Conservation (phyloP, 1,140 invertebrate genomes). For the Panonychus citri region DNA sequence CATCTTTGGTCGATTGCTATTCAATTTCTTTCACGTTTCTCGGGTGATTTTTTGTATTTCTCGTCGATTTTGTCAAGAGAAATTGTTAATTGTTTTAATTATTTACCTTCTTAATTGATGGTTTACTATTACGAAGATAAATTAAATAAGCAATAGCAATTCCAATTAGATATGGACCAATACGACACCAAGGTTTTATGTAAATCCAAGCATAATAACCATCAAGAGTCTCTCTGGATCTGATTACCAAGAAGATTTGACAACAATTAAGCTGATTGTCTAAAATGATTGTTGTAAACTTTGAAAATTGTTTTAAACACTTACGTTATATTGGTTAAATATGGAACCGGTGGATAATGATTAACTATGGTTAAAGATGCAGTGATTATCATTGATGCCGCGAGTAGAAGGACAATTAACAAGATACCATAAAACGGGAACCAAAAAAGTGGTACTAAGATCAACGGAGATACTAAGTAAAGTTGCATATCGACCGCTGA, state of each 20-base stretch:
- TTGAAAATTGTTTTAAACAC: neutral
- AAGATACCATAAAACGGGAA: constrained; percentile 8
- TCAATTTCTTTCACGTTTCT: too few relatives aligned
- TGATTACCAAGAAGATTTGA: constrained; percentile 3
- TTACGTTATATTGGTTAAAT: constrained; percentile 15
- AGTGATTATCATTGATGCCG: constrained; percentile 10
- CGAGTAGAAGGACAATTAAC: constrained; percentile 2
- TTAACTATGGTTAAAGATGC: constrained; percentile 12
- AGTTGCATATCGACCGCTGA: constrained; percentile 23
- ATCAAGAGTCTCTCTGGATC: constrained; percentile 13
- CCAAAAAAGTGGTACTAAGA: constrained; percentile 16
- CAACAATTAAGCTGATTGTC: neutral
- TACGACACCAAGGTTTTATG: constrained; percentile 35
- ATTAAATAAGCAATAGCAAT: constrained; percentile 25
- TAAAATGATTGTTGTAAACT: neutral
- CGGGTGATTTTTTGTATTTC: neutral
- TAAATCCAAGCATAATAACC: constrained; percentile 70
- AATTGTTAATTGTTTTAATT: too few relatives aligned
- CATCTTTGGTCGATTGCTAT: too few relatives aligned
- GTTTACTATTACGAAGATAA: constrained; percentile 11
- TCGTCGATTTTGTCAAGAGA: too few relatives aligned
- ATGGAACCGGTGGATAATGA: constrained; percentile 16
- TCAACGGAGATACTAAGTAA: constrained; percentile 18
- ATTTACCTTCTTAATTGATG: constrained; percentile 11
- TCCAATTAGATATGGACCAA: constrained; percentile 29